Evolutionary conservation across 2,113 vertebrate species (phyloP), one percentile per base, ranked within the genome.

Genomic region (Mionectes macconnelli): DNA sequence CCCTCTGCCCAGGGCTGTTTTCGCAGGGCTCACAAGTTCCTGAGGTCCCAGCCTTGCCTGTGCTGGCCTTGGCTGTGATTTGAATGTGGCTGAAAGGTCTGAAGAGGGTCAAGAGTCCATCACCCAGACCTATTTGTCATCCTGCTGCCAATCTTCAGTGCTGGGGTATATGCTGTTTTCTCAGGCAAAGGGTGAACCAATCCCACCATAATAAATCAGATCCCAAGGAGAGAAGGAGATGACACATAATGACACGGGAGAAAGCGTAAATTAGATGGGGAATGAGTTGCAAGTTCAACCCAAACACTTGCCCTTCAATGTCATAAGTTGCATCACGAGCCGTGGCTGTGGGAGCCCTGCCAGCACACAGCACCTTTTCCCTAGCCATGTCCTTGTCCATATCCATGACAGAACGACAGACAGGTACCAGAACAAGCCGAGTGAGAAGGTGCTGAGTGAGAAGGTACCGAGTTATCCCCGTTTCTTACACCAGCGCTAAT

Each of bases 211-310:
- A 82, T 78, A 66, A 74, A 89, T 82, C 19, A 64, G n/a, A 78
- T 19, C 25, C 6, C 1, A 8, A 69, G 44, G 87, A 72, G 50
- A 68, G 56, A 25, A 84, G 69, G 47, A 55, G 21, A 27, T 12
- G 53, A 69, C 39, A 24, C 59, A 24, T 4, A 6, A 7, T 0
- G 6, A 64, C 42, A 70, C 0, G 8, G 64, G 68, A 68, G 56
- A 35, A 63, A 86, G 74, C 0, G 3, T n/a, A 70, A 33, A 44
- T 57, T 9, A 63, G 24, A 21, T 13, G 0, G 19, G 70, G 84
- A 91, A 69, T 0, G 35, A 82, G 69, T 14, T 53, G 53, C 77
- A 50, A 45, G 33, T 45, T 59, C 74, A n/a, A 24, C 37, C 44
- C 50, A 66, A 83, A 42, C 55, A 86, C 42, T 79, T 83, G 73